A percentile compares a stretch with the other conserved stretches of the same genome.
These are phyloP conservation scores for Junco hyemalis DNA, from an alignment of 2,113 vertebrate genomes.

Conservation along the genomic window DNA sequence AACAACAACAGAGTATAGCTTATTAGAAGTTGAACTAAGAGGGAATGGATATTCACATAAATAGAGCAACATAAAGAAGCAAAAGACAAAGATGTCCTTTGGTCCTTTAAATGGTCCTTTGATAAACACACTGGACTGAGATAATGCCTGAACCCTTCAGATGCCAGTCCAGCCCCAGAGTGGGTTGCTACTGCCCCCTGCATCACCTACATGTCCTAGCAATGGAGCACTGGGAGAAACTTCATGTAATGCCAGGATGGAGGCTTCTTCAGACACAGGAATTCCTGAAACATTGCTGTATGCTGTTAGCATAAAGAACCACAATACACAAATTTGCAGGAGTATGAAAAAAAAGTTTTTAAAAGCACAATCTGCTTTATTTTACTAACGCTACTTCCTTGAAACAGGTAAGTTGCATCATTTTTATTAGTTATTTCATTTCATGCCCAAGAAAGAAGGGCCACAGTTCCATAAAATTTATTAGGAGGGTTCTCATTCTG, in stretches of 20 bases:
- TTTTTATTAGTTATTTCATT: neutral
- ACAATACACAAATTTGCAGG: fast-evolving
- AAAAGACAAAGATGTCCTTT: neutral
- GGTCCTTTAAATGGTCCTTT: neutral
- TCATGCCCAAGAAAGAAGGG: neutral
- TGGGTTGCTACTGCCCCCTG: neutral
- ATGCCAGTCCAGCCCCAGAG: neutral
- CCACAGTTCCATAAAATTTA: neutral
- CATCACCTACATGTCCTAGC: neutral
- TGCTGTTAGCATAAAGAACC: neutral
- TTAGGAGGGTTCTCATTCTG: neutral
- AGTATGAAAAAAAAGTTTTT: neutral
- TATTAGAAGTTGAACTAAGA: neutral
- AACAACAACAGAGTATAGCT: neutral
- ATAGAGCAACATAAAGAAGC: neutral
- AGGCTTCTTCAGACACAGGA: neutral
- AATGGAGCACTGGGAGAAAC: neutral
- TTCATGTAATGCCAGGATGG: neutral
- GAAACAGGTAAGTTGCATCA: fast-evolving
- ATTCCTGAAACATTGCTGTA: neutral
- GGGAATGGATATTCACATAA: neutral
- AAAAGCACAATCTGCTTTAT: neutral
- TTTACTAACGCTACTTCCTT: neutral
- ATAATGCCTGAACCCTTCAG: neutral
- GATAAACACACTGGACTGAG: neutral